Base-by-base conservation (phyloP, 2,113 vertebrate genomes). In the Oreochromis niloticus region DNA sequence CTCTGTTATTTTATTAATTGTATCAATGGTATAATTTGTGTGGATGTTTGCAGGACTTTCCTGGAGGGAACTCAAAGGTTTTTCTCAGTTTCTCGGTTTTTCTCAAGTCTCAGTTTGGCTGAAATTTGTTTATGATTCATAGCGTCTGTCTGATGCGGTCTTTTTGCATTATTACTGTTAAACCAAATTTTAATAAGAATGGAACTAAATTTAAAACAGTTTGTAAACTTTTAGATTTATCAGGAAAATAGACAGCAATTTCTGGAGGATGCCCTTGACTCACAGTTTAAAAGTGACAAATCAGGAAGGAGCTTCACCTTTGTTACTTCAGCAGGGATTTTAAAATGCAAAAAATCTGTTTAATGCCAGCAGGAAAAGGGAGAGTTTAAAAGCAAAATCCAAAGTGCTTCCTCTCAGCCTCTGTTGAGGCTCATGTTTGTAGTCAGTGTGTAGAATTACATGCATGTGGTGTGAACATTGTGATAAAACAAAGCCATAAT, bases 401-500 rank as follows among this genome's bases (percentile, higher is more conserved):
- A 52, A 78, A 78, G 91, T 88, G 90, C 89, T 92, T 94, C 87
- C 86, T 87, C 5, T 66, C 43, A 13, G 85, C 84, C 82, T 87
- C 54, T 22, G 85, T 19, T 11, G 57, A 93, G 85, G 83, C 86
- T 89, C 14, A 3, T 85, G 41, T 90, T 63, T 86, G 73, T 87
- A 75, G 91, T 61, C 34, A 13, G 59, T 9, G 57, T 91, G 34
- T 81, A 88, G 87, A 52, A 46, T 22, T 66, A 82, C 57, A 30
- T 93, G 86, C 73, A 30, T 90, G 88, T 93, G 68, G 41, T 90
- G 36, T 83, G 81, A 90, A 48, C 32, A 36, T 84, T 19, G 88
- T 85, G 88, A 93, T 63, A 11, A 90, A 91, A 71, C 82, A 66
- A 95, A 94, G 94, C 93, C 93, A 94, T 93, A 89, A 27, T 83